phyloP scores from a whole-genome alignment of 2,888 invertebrate species.

The Apeira syringaria region DNA sequence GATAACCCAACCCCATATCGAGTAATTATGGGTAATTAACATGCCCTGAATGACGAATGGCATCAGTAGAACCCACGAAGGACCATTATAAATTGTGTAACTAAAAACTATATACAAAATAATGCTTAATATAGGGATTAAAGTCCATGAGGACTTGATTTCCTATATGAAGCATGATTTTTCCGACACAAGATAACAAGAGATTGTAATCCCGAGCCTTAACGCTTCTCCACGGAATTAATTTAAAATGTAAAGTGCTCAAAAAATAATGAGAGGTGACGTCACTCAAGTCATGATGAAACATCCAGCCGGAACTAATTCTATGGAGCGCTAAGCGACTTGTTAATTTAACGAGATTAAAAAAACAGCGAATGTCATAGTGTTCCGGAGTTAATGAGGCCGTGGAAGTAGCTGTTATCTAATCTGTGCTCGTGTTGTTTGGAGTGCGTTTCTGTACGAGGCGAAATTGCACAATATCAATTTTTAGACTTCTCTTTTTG shows the following conservation, averaged over 20 bases:
- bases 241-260: constrained; percentile 19
- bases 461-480: too few relatives aligned
- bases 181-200: too few relatives aligned
- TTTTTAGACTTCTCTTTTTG: too few relatives aligned
- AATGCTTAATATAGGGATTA: too few relatives aligned
- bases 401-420: constrained; percentile 8
- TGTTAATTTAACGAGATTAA: constrained; percentile 35
- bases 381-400: constrained; percentile 31
- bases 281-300: constrained; percentile 22
- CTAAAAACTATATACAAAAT: too few relatives aligned
- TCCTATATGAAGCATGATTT: background rate
- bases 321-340: constrained; percentile 25
- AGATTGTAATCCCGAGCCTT: too few relatives aligned
- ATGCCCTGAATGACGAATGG: constrained; percentile 19
- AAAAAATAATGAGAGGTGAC: constrained; percentile 27
- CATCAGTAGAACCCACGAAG: constrained; percentile 1
- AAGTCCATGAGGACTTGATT: constrained; percentile 10
- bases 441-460: background rate
- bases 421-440: background rate
- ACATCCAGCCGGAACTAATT: constrained; percentile 29
- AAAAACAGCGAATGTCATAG: constrained; percentile 42
- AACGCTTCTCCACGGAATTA: constrained; percentile 15
- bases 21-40: constrained; percentile 19
- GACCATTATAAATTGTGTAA: too few relatives aligned
- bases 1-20: constrained; percentile 22